Evolutionary conservation across 2,113 vertebrate genomes (phyloP), one percentile per base, ranked within the genome.

Genomic region (Nymphicus hollandicus): DNA sequence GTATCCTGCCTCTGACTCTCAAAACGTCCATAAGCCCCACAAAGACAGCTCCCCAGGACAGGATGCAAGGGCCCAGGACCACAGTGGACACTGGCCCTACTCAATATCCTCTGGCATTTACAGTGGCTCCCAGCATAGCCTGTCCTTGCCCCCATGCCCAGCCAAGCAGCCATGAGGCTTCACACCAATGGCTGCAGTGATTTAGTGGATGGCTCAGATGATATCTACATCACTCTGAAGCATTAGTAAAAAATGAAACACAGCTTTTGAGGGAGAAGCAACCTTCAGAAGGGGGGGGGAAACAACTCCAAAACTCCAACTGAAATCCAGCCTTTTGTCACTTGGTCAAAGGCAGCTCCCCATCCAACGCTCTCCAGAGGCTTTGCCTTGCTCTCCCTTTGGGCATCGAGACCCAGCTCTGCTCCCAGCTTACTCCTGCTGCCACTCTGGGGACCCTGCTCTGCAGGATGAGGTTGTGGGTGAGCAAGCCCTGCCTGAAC

Each of bases 331-430:
- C 55, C 43, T 70, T 46, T 71, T 53, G 27, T 31, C 6, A 1
- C 24, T 43, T 17, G 53, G 16, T 20, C 3, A 2, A 70, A 70
- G 31, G 47, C 41, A 47, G n/a, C 13, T 60, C 46, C 22, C 52
- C 14, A 9, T 25, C 8, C 0, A 0, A 28, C 0, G 1, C 6
- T 1, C 13, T 2, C 0, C 0, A 24, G 50, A 43, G 41, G 37
- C 2, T 86, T 66, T 53, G 24, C 28, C 22, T 55, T 19, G 33
- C 8, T 53, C 19, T n/a, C 13, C 17, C 56, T 10, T 17, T 1
- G 3, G 18, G 18, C 8, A 8, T 11, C 1, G 1, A 41, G 11
- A 27, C 29, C 22, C 33, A 23, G 49, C 35, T 49, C n/a, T 1
- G 8, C 61, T 70, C 31, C 72, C 5, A 2, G 2, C 29, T 81